Evolutionary conservation across 2,113 vertebrate species (phyloP).

Genomic region (Setophaga petechia): DNA sequence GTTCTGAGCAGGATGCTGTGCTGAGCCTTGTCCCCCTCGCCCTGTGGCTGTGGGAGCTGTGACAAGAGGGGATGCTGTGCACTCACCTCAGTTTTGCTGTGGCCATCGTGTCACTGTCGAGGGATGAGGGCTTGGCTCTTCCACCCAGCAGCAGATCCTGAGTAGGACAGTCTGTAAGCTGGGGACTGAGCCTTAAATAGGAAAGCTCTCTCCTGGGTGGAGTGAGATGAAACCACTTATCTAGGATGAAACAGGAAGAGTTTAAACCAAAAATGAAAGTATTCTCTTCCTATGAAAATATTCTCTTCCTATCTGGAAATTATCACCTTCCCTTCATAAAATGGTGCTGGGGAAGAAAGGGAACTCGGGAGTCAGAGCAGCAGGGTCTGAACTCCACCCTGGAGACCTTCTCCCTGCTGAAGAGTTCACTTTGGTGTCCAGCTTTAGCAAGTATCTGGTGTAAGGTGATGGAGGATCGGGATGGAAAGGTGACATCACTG

Average conservation of each 20-base stretch:
- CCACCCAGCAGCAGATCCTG: fast-evolving
- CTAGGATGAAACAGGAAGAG: background rate
- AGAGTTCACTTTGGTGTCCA: background rate
- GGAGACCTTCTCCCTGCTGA: background rate
- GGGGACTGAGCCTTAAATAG: fast-evolving
- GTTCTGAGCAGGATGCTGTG: fast-evolving
- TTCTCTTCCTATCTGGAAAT: too few relatives aligned
- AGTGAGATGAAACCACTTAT: fast-evolving
- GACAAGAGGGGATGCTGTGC: fast-evolving
- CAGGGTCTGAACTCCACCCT: background rate
- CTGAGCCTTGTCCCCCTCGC: background rate
- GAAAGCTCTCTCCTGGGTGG: background rate
- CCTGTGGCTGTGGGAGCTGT: fast-evolving
- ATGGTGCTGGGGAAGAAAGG: fast-evolving
- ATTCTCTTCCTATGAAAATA: fast-evolving
- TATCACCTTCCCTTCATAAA: background rate
- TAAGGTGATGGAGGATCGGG: fast-evolving
- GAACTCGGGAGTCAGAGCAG: background rate
- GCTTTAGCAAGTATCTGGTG: background rate
- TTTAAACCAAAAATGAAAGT: background rate
- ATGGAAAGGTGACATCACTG: too few relatives aligned
- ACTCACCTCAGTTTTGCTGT: background rate
- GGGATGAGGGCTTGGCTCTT: background rate
- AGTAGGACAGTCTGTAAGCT: fast-evolving
- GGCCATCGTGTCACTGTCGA: fast-evolving